Evolutionary conservation across 2,888 invertebrate genomes (phyloP).

Genomic region (Tupiocoris notatus): DNA sequence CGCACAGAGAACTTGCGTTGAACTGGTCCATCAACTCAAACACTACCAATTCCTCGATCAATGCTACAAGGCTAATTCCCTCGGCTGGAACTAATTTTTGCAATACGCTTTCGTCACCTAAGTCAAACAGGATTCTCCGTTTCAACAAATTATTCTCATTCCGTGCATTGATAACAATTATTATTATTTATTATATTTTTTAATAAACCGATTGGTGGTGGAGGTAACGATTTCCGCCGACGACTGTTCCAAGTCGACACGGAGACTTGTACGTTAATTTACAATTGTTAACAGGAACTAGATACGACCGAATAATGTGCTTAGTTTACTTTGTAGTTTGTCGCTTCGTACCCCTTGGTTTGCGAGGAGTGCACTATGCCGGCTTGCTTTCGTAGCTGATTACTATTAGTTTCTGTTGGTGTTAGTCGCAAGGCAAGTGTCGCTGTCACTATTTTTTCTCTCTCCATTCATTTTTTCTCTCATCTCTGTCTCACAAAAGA

Average conservation of each 20-base stretch:
- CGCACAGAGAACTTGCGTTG: no score
- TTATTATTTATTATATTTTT: constrained; percentile 19
- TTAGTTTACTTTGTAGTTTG: constrained; percentile 44
- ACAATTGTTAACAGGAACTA: background rate
- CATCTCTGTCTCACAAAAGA: constrained; percentile 47
- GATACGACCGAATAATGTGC: constrained; percentile 16
- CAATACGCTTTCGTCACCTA: no score
- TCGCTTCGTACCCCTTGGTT: constrained; percentile 46
- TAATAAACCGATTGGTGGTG: constrained; percentile 24
- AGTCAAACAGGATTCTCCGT: no score
- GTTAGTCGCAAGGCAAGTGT: constrained; percentile 46
- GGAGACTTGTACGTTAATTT: background rate
- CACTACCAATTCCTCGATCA: no score
- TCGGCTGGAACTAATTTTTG: no score
- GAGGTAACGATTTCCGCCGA: constrained; percentile 1
- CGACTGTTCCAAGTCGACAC: background rate
- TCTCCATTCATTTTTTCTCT: constrained; percentile 14
- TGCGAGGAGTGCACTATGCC: constrained; percentile 47
- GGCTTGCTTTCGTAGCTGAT: constrained; percentile 45
- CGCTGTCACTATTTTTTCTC: constrained; percentile 39
- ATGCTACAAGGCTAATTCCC: no score
- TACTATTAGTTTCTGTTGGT: constrained; percentile 47
- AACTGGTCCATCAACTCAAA: no score
- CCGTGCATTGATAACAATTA: no score
- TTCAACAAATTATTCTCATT: no score